phyloP scores from a whole-genome alignment of 1,140 invertebrate species.

The Thaumetopoea pityocampa region DNA sequence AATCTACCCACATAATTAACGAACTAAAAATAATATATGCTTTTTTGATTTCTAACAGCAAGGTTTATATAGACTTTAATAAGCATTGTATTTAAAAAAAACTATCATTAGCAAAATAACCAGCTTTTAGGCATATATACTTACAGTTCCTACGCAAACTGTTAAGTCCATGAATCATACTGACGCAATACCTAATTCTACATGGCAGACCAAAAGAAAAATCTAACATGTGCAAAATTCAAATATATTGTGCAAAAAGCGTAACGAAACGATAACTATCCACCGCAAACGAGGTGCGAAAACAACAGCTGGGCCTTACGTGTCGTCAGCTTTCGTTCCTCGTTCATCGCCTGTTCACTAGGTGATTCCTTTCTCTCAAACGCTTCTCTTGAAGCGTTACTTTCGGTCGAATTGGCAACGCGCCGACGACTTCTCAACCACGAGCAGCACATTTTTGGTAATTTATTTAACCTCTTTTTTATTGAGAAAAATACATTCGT shows the following conservation, averaged over 20 bases:
- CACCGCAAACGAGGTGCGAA: slow-evolving; percentile 26
- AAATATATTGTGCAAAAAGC: slow-evolving; percentile 29
- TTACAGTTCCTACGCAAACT: slow-evolving; percentile 7
- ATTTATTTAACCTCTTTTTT: slow-evolving; percentile 35
- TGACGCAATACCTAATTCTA: slow-evolving; percentile 23
- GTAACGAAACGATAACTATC: slow-evolving; percentile 26
- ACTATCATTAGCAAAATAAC: slow-evolving; percentile 2
- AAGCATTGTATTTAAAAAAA: background rate
- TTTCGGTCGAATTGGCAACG: slow-evolving; percentile 48
- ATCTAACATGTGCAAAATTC: slow-evolving; percentile 17
- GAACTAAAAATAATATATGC: too few species aligned
- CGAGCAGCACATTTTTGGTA: slow-evolving; percentile 62
- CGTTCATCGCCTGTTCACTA: slow-evolving; percentile 25
- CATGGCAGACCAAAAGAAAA: slow-evolving; percentile 18
- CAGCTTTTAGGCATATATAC: slow-evolving; percentile 3
- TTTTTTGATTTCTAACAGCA: too few species aligned
- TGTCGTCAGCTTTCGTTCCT: slow-evolving; percentile 38
- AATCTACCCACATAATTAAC: too few species aligned
- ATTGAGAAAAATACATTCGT: slow-evolving; percentile 22
- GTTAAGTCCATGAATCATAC: slow-evolving; percentile 36
- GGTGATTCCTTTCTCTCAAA: slow-evolving; percentile 42
- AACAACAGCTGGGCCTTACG: slow-evolving; percentile 47
- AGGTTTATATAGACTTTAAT: too few species aligned
- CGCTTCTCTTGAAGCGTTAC: slow-evolving; percentile 36
- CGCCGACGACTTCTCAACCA: slow-evolving; percentile 60